Percentiles rank a stretch among this genome's conserved stretches.
Evolutionary conservation across 2,888 invertebrate genomes (phyloP).

Genomic region (Ethmia dodecea): DNA sequence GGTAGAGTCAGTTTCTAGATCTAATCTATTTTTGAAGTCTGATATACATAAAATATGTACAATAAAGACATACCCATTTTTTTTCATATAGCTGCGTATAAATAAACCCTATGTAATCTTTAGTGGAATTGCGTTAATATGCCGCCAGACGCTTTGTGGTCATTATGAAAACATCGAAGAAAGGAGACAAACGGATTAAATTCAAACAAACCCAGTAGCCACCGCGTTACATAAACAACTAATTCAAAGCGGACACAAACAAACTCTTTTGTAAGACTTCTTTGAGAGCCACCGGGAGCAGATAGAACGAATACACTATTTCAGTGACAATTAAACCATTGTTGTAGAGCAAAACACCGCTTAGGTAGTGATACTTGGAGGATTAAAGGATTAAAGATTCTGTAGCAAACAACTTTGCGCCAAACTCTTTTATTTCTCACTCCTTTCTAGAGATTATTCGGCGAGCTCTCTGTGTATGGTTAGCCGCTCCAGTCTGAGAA

Average conservation of each 20-base stretch:
- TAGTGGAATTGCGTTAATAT: slow-evolving; percentile 25
- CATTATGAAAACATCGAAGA: slow-evolving; percentile 51
- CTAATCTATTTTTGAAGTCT: too few species aligned
- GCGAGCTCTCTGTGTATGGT: not conserved
- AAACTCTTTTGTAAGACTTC: slow-evolving; percentile 54
- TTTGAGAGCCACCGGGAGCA: slow-evolving; percentile 31
- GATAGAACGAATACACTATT: slow-evolving; percentile 36
- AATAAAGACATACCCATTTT: too few species aligned
- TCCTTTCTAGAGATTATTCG: slow-evolving; percentile 22
- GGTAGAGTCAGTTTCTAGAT: too few species aligned
- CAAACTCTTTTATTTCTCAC: slow-evolving; percentile 37
- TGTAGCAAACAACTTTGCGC: slow-evolving; percentile 49
- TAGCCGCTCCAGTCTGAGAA: too few species aligned
- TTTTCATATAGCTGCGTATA: too few species aligned
- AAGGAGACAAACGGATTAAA: slow-evolving; percentile 69
- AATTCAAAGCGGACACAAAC: slow-evolving; percentile 64
- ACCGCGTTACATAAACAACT: slow-evolving; percentile 60
- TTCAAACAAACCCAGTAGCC: slow-evolving; percentile 61
- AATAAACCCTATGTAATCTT: too few species aligned
- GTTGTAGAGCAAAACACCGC: slow-evolving; percentile 38
- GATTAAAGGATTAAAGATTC: slow-evolving; percentile 64
- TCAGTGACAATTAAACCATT: slow-evolving; percentile 59
- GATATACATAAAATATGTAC: too few species aligned
- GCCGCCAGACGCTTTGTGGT: slow-evolving; percentile 34
- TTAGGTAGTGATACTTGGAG: slow-evolving; percentile 54